Evolutionary conservation across 2,888 invertebrate genomes (phyloP), one percentile per base, ranked within the genome.

Genomic region (Acholoe squamosa): DNA sequence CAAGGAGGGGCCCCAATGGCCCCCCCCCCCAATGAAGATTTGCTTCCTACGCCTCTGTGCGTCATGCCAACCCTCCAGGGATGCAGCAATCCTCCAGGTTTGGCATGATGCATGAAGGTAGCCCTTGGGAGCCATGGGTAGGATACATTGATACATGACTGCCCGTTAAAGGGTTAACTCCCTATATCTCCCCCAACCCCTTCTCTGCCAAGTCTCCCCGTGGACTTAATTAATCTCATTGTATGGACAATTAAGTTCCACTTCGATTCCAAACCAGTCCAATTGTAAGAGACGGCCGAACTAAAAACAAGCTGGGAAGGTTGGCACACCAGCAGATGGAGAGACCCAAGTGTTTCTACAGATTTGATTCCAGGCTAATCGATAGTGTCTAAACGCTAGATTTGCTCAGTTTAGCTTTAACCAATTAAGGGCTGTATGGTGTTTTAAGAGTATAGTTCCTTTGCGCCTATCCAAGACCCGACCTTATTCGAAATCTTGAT

Each of bases 221-320:
- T n/a, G 3, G 61, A 14, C 7, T 1, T n/a, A 61, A 61, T 61
- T 61, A 61, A 61, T 61, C n/a, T 61, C 12, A 61, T 61, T 61
- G 61, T 61, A 61, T 61, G 61, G 61, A 61, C 61, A 61, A 61
- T 61, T 61, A 61, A 61, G 7, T 61, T 61, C 61, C 61, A 61
- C 61, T 61, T 61, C 61, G 7, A 61, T 61, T 61, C 61, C 61
- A 14, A 61, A 61, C 61, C 12, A 61, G 61, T 3, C 61, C 61
- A 61, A 61, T 61, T 61, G 61, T 14, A 61, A 7, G 61, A 19
- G n/a, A n/a, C 61, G 61, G 61, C 61, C n/a, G n/a, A 3, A 14
- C 10, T 43, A 43, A 43, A 43, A 43, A 43, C 5, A 43, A 10
- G 10, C 43, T 43, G 43, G 43, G 10, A 43, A 43, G 43, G 5